Base-by-base conservation (phyloP, 2,113 vertebrate genomes). In the Lepus americanus region DNA sequence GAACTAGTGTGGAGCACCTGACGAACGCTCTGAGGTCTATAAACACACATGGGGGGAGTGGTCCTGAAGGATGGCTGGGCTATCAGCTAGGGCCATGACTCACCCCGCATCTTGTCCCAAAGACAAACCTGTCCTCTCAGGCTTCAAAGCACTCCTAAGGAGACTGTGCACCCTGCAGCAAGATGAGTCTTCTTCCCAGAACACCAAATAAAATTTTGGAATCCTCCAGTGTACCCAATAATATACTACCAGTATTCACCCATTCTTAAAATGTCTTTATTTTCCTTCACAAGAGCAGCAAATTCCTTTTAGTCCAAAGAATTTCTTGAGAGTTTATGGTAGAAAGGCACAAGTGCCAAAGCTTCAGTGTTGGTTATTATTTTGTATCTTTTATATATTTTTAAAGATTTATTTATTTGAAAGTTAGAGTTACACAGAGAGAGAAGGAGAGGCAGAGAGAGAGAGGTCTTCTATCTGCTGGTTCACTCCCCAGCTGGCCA, bases 211-310 rank as follows among this genome's bases (percentile, higher is more conserved):
- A 5, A 70, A 70, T 55, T 49, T 51, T 44, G 36, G 66, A 67
- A n/a, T 27, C 79, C 63, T 81, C 61, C 72, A 49, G 1, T 77
- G 36, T 2, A 89, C 11, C 39, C 36, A 74, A 82, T 3, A 93
- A 59, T 12, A 77, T 5, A n/a, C 3, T 49, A 25, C n/a, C 36
- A 51, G 29, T 29, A 73, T 79, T 82, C 7, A 78, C 12, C 16
- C 36, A n/a, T 20, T 59, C 66, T 49, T 36, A 66, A 33, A 29
- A 29, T 72, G 53, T 86, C 23, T 86, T 77, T 36, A 22, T 23
- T 81, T 79, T 51, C 36, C 39, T 90, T 87, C 61, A 49, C 19
- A 87, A 80, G 44, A 67, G 76, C 11, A 72, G n/a, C 53, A 81
- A 81, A 77, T 1, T 36, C 3, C 55, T 72, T 93, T 53, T 20